Evolutionary conservation across 1,140 invertebrate species (phyloP).

Genomic region (Steinernema khuongi): DNA sequence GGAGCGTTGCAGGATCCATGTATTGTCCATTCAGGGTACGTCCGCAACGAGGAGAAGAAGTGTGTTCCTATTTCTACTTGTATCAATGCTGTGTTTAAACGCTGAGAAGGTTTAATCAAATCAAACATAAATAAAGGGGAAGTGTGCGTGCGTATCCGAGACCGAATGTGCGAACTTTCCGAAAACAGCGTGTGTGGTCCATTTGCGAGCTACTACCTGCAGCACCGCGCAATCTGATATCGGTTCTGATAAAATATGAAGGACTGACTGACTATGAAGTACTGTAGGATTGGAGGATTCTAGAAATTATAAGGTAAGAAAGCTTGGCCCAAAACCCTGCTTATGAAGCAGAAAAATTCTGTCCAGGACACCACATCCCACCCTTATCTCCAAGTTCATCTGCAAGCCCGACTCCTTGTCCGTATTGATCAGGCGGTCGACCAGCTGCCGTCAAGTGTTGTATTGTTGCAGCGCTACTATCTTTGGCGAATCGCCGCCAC

Average conservation of each 20-base stretch:
- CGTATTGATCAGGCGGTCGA: not conserved
- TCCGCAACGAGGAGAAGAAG: not conserved
- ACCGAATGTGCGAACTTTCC: not conserved
- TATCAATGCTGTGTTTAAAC: not conserved
- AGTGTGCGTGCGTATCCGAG: not conserved
- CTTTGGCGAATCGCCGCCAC: not conserved
- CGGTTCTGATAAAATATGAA: too few species aligned
- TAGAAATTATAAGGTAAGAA: too few species aligned
- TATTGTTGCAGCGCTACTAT: conserved; percentile 9
- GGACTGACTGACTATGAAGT: too few species aligned
- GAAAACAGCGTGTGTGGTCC: too few species aligned
- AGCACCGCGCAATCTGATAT: not conserved
- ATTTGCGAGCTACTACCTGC: too few species aligned
- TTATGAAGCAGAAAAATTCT: not conserved
- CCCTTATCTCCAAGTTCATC: not conserved
- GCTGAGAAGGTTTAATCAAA: not conserved
- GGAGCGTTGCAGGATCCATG: not conserved
- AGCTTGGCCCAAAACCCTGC: too few species aligned
- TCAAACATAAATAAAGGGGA: not conserved
- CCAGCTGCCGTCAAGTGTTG: not conserved
- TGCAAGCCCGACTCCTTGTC: not conserved
- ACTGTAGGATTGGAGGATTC: too few species aligned
- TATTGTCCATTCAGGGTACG: not conserved
- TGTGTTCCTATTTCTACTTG: not conserved
- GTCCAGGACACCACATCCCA: not conserved